Evolutionary conservation across 1,140 invertebrate genomes (phyloP), one percentile per base, ranked within the genome.

Genomic region (Tigriopus japonicus): DNA sequence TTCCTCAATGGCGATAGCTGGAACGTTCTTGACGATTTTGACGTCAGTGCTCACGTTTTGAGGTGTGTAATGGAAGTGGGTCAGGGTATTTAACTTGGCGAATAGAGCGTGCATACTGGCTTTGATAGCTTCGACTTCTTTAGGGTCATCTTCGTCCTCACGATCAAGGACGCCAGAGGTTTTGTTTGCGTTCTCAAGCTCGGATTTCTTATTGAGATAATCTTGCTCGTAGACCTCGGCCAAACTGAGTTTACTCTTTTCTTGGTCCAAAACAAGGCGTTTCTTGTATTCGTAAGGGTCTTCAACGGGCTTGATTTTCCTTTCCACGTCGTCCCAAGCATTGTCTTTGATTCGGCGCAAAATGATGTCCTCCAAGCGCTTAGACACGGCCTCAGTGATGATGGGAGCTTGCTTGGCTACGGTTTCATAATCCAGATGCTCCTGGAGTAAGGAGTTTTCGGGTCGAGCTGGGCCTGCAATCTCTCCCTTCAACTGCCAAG

Each of bases 401-500:
- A 88, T 75, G 13, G 92, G 92, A 14, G 90, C 81, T 35, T 85
- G 84, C 69, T 85, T 78, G 7, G 80, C 75, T 6, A 82, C 83
- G 28, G 86, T 75, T 71, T 97, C 90, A 75, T 91, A 94, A 65
- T 93, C 83, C 0, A 97, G 74, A 64, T 87, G 80, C 71, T 96
- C 87, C 71, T 96, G 83, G 0, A 98, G 71, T 21, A 98, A 71
- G 15, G 89, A 92, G 75, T 98, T 94, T 69, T 88, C 81, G 3
- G 93, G 92, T 56, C 95, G 74, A 63, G 73, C 77, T 9, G 75
- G 69, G 0, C 81, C 86, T 54, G 77, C 77, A 0, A 90, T 79
- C 79, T 98, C 93, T 56, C 94, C 94, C 67, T 81, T 83, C 49
- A 97, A 73, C 70, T 91, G 87, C 94, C 94, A 98, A 0, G 86